Evolutionary conservation across 1,140 invertebrate genomes (phyloP), one percentile per base, ranked within the genome.

Genomic region (Bombus waltoni): DNA sequence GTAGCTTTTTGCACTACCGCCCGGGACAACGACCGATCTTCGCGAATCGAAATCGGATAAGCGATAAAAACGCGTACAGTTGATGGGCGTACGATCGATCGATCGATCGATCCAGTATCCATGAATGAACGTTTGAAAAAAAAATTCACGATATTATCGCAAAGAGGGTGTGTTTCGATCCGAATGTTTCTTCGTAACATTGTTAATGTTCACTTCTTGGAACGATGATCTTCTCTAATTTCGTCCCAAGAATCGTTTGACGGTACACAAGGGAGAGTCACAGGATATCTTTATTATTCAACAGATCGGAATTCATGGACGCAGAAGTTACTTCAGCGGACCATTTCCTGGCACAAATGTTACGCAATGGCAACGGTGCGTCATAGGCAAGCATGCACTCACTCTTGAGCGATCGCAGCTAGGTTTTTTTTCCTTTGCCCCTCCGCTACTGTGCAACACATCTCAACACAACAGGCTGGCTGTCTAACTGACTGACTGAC

Each of bases 361-460:
- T 85, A 85, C 83, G 83, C 68, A 85, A 85, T 53, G 1, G 6
- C 32, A 2, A n/a, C 66, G 82, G 78, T 85, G 77, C 77, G 83
- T 85, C 83, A 85, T 80, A 57, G 59, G 22, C 53, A 59, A 47
- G 25, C 66, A 32, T 80, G 68, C 66, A 71, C 65, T 70, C 74
- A 38, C 73, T 68, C 22, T 40, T 28, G 44, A 79, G 35, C 47
- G n/a, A 44, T 71, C 53, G 8, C 35, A 22, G 25, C 25, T 28
- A 47, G 13, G 25, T 59, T 35, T 62, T 78, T 38, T 42, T 62
- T 68, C 25, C n/a, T 38, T 22, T n/a, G 18, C n/a, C 25, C 44
- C 44, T 15, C n/a, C 35, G 47, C 32, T 83, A 44, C 35, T 32
- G 66, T 32, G 77, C 66, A 42, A 71, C 86, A 65, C 77, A 74